These are phyloP conservation scores for Pterocles burchelli DNA, from an alignment of 2,113 vertebrate species.

Conservation along the genomic window DNA sequence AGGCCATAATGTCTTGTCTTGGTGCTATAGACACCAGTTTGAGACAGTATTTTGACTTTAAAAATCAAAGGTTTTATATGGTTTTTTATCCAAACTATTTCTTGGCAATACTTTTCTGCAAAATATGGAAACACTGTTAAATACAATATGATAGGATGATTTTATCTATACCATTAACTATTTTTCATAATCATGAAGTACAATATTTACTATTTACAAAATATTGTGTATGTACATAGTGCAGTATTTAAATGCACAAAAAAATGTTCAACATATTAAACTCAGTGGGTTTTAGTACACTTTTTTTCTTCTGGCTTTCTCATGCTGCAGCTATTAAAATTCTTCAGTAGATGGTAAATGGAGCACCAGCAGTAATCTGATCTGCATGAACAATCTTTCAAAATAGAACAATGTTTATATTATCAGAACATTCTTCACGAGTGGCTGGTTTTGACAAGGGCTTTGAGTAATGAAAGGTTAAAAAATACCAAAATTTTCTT, in stretches of 20 bases:
- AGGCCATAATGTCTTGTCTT: neutral
- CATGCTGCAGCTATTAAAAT: neutral
- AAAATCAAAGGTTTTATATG: neutral
- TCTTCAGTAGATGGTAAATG: neutral
- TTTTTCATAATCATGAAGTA: neutral
- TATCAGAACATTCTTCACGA: neutral
- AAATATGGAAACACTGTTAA: neutral
- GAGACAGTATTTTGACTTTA: neutral
- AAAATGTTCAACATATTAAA: neutral
- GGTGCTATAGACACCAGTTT: neutral
- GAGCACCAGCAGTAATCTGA: neutral
- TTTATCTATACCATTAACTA: neutral
- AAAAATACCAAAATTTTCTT: neutral
- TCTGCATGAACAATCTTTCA: slow-evolving; percentile 2
- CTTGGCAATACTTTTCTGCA: neutral
- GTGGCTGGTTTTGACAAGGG: neutral
- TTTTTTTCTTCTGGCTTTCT: neutral
- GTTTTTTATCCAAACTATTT: neutral
- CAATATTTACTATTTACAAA: neutral
- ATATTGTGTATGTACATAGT: neutral
- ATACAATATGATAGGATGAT: neutral
- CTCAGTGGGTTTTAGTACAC: neutral
- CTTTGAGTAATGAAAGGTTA: neutral
- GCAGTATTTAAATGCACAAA: neutral
- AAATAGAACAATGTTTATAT: neutral